Conservation (phyloP, 1,140 invertebrate genomes). For the Papilio dardanus region DNA sequence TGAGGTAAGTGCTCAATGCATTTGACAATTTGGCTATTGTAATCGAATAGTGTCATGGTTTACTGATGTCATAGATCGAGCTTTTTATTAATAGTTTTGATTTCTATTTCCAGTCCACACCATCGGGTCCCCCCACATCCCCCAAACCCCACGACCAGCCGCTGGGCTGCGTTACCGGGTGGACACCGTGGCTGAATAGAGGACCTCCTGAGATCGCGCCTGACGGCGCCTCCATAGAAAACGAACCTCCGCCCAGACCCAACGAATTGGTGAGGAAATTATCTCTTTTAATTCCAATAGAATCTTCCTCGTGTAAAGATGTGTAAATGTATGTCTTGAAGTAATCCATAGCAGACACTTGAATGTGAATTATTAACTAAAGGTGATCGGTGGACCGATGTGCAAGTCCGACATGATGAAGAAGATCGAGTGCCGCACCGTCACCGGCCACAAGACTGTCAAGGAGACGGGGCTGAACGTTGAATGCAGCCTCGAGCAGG, state of each 20-base stretch:
- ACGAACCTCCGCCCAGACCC: conserved; percentile 84
- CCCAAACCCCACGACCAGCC: conserved; percentile 63
- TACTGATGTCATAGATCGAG: background rate
- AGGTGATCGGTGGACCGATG: conserved; percentile 76
- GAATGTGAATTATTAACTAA: conserved; percentile 29
- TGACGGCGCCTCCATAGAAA: conserved; percentile 78
- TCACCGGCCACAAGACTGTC: conserved; percentile 83
- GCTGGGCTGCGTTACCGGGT: conserved; percentile 85
- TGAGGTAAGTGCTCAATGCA: conserved; percentile 45
- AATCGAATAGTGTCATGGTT: background rate
- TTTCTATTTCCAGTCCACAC: conserved; percentile 32
- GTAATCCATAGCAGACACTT: conserved; percentile 45
- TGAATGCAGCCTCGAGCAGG: conserved; percentile 88
- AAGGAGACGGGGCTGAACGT: conserved; percentile 89
- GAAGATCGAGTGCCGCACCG: conserved; percentile 89
- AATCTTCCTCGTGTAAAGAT: no score
- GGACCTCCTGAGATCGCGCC: conserved; percentile 71
- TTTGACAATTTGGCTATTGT: background rate
- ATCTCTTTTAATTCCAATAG: no score
- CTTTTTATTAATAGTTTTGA: no score
- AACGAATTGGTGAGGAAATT: conserved; percentile 77
- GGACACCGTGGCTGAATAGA: conserved; percentile 90
- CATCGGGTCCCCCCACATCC: conserved; percentile 27
- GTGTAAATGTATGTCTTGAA: no score
- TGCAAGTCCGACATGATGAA: conserved; percentile 85